Base-by-base conservation (phyloP, 1,140 invertebrate genomes). In the Hyposmocoma kahamanoa region DNA sequence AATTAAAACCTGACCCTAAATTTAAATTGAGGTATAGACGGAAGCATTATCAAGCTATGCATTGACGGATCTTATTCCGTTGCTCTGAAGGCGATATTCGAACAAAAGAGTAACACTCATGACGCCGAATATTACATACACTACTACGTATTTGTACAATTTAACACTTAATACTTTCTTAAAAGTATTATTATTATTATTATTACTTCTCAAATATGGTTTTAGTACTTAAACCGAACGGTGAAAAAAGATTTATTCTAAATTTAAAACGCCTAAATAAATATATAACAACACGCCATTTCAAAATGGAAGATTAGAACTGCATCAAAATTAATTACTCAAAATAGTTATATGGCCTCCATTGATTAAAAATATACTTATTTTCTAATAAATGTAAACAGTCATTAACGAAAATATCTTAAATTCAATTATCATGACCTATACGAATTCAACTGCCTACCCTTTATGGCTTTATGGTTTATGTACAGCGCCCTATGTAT, bases 311-410 rank as follows among this genome's bases (percentile, higher is more conserved):
- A 32, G 53, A 55, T 34, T 42, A 42, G 53, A 22, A 50, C 43
- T 13, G 48, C 46, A 41, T 32, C 17, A 15, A 39, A 50, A 50
- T 20, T 56, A n/a, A 58, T 72, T 19, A 47, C 38, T 8, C 26
- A 18, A 30, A 39, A 57, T 39, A 55, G 42, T 26, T 70, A 39
- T 41, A 59, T 71, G 55, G 50, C 43, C 8, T 49, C 60, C 5
- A 46, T 73, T 19, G 67, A 73, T 42, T 38, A 69, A 18, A 51
- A 64, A 61, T 61, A 73, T 50, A 65, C 57, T 1, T 73, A 68
- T 41, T 66, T 56, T 56, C 22, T 56, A n/a, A 20, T 72, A 13
- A 36, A 11, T 24, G 36, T 47, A 5, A 1, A 46, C 13, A 42
- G 28, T 19, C 4, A 17, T 3, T 34, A 42, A 39, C 46, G 34